Percentiles rank a stretch among this genome's conserved stretches.
Conservation (phyloP, 2,888 invertebrate genomes). For the Troglohyphantes excavatus region DNA sequence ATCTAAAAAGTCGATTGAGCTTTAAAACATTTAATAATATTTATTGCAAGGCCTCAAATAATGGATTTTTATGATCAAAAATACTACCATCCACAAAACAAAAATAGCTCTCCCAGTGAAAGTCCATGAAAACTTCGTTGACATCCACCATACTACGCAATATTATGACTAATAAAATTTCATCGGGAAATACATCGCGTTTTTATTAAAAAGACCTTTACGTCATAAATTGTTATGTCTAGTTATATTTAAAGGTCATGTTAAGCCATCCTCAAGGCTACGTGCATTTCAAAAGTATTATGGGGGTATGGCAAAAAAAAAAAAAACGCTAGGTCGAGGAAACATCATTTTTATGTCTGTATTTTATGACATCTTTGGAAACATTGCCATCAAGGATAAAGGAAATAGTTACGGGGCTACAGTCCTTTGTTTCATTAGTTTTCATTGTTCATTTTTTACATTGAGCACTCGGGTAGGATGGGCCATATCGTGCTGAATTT, state of each 20-base stretch:
- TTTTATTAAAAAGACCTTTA: conserved; percentile 4
- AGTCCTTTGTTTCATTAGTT: background rate
- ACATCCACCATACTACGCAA: background rate
- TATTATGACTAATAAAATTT: background rate
- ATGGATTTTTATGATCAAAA: background rate
- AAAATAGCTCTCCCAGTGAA: background rate
- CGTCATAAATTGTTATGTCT: background rate
- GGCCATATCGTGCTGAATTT: background rate
- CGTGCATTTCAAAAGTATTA: background rate
- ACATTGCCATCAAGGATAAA: conserved; percentile 1
- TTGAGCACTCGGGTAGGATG: background rate
- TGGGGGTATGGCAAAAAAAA: too few relatives aligned
- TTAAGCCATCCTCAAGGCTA: background rate
- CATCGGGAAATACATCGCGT: background rate
- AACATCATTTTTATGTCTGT: background rate
- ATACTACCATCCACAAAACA: background rate
- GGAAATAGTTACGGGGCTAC: background rate
- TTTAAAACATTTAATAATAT: background rate
- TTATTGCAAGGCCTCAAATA: background rate
- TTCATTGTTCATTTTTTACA: background rate
- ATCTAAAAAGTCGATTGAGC: too few relatives aligned
- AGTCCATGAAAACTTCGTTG: conserved; percentile 1
- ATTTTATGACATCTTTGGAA: background rate
- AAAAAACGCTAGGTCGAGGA: background rate
- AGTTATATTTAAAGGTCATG: background rate